These are phyloP conservation scores for Cydia strobilella DNA, from an alignment of 1,140 invertebrate genomes.

Conservation along the genomic window DNA sequence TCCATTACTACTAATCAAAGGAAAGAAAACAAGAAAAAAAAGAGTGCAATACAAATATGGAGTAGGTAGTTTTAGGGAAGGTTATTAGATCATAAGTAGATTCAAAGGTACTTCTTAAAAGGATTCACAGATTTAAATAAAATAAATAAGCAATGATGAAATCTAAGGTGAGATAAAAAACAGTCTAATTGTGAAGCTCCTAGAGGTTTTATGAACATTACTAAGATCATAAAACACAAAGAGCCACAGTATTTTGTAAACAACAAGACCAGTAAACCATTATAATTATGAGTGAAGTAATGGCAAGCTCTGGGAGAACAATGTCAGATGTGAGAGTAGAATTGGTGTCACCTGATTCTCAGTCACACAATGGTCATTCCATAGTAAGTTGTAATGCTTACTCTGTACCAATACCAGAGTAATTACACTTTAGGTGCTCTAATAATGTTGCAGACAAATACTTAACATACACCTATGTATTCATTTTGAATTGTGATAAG, in stretches of 20 bases:
- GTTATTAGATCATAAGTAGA: no score
- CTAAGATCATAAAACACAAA: neutral
- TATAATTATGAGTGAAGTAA: slow-evolving; percentile 24
- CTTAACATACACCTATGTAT: neutral
- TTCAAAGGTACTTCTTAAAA: no score
- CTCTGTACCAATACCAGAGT: slow-evolving; percentile 1
- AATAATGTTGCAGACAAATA: neutral
- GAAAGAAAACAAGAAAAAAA: neutral
- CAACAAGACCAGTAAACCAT: slow-evolving; percentile 3
- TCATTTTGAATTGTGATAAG: neutral
- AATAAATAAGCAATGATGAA: neutral
- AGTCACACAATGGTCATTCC: slow-evolving; percentile 47
- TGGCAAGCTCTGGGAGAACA: slow-evolving; percentile 37
- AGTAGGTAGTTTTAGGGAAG: no score
- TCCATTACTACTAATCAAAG: neutral
- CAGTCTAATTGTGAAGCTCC: neutral
- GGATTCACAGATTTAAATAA: no score
- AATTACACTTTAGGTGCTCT: slow-evolving; percentile 2
- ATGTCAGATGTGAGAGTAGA: slow-evolving; percentile 48
- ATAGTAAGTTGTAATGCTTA: slow-evolving; percentile 30
- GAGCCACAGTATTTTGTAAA: slow-evolving; percentile 6
- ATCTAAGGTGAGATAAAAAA: neutral
- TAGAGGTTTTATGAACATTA: neutral
- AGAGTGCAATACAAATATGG: no score
- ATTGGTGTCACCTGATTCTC: slow-evolving; percentile 58